Evolutionary conservation across 2,113 vertebrate genomes (phyloP).

Genomic region (human): DNA sequence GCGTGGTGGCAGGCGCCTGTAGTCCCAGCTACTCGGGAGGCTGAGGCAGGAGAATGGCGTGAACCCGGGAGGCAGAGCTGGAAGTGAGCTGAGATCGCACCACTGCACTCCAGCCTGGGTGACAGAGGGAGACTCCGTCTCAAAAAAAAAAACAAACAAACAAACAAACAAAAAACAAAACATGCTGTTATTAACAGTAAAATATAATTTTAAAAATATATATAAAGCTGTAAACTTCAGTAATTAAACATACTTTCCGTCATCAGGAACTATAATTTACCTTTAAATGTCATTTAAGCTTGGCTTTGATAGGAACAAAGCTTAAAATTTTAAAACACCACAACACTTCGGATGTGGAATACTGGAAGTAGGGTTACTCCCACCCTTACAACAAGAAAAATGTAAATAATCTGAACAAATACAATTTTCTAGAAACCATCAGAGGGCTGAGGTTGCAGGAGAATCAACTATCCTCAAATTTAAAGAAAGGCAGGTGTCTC

Average conservation of each 20-base stretch:
- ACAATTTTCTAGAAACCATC: not conserved
- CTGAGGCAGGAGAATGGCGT: no score
- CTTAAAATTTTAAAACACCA: not conserved
- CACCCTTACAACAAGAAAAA: not conserved
- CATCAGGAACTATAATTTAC: not conserved
- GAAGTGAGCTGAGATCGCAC: no score
- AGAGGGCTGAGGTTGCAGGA: not conserved
- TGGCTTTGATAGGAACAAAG: not conserved
- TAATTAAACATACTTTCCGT: not conserved
- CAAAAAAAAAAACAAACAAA: no score
- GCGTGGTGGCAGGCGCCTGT: no score
- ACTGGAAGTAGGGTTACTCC: not conserved
- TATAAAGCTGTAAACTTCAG: not conserved
- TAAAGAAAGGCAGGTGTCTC: not conserved
- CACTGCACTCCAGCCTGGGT: no score
- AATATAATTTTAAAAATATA: not conserved
- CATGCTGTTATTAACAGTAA: not conserved
- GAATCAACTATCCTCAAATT: not conserved
- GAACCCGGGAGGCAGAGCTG: no score
- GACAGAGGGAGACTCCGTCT: no score
- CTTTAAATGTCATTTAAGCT: constrained; percentile 6
- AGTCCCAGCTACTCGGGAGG: no score
- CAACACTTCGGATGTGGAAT: not conserved
- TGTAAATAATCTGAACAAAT: not conserved
- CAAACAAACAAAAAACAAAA: not conserved